Evolutionary conservation across 2,113 vertebrate genomes (phyloP).

Genomic region (Nannospalax galili): DNA sequence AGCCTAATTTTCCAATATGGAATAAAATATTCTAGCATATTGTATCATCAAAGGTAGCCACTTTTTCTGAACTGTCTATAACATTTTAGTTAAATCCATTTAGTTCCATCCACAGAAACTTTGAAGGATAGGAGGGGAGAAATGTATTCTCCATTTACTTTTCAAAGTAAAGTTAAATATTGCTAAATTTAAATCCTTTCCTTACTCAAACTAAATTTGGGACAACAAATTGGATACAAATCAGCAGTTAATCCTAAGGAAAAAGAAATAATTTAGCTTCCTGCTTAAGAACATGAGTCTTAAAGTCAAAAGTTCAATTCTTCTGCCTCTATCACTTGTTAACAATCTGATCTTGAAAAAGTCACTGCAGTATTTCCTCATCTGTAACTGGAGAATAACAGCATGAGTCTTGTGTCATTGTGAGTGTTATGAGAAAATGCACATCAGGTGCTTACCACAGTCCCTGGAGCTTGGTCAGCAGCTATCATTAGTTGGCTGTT

Average conservation of each 20-base stretch:
- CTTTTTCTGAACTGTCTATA: slow-evolving; percentile 50
- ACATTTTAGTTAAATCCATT: slow-evolving; percentile 52
- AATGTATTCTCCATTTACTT: slow-evolving; percentile 48
- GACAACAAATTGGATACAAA: slow-evolving; percentile 45
- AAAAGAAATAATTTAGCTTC: slow-evolving; percentile 43
- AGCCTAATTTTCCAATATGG: slow-evolving; percentile 34
- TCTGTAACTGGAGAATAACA: neutral
- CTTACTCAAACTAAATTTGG: slow-evolving; percentile 48
- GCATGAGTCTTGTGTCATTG: neutral
- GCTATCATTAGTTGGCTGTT: neutral
- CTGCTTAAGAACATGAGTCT: slow-evolving; percentile 29
- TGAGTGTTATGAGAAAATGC: slow-evolving; percentile 3
- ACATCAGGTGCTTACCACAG: neutral
- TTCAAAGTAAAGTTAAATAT: slow-evolving; percentile 43
- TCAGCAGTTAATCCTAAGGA: slow-evolving; percentile 2
- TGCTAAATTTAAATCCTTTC: slow-evolving; percentile 52
- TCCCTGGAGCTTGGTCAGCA: neutral
- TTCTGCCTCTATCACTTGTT: neutral
- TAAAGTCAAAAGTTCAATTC: slow-evolving; percentile 19
- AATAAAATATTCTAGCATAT: slow-evolving; percentile 35
- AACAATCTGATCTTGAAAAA: neutral
- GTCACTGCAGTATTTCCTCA: slow-evolving; percentile 2
- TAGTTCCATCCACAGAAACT: slow-evolving; percentile 45
- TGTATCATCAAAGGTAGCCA: neutral
- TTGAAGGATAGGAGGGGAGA: slow-evolving; percentile 27